Evolutionary conservation across 2,113 vertebrate species (phyloP).

Genomic region (Gopherus evgoodei): DNA sequence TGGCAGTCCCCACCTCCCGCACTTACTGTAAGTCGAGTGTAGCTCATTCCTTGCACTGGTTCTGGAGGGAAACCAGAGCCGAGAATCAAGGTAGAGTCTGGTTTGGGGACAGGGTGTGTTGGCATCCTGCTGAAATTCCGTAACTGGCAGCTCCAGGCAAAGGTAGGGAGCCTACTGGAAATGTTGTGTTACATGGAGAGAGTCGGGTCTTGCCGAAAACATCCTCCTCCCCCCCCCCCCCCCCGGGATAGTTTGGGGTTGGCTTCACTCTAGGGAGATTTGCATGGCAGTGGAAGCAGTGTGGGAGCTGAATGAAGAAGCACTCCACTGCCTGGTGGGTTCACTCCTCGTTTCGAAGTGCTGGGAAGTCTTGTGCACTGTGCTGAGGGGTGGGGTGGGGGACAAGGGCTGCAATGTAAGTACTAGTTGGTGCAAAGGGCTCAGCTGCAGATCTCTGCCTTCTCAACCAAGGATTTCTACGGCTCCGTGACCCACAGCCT

Average conservation of each 20-base stretch:
- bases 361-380: background rate
- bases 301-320: accelerated
- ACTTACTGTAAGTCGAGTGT: constrained; percentile 57
- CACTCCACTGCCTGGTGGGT: accelerated
- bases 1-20: constrained; percentile 61
- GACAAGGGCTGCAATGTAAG: too few relatives aligned
- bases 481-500: accelerated
- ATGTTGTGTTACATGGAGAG: background rate
- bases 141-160: background rate
- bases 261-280: background rate
- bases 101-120: background rate
- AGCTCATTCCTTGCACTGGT: constrained; percentile 49
- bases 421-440: background rate
- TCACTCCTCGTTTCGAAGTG: accelerated
- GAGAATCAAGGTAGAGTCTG: background rate
- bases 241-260: background rate
- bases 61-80: background rate
- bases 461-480: too few relatives aligned
- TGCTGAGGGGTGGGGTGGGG: too few relatives aligned
- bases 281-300: background rate
- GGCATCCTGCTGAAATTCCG: background rate
- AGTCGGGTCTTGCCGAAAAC: background rate
- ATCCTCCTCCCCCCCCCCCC: too few relatives aligned
- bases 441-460: too few relatives aligned
- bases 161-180: background rate